These are phyloP conservation scores for Unio pictorum DNA, from an alignment of 2,888 invertebrate species.

Conservation along the genomic window DNA sequence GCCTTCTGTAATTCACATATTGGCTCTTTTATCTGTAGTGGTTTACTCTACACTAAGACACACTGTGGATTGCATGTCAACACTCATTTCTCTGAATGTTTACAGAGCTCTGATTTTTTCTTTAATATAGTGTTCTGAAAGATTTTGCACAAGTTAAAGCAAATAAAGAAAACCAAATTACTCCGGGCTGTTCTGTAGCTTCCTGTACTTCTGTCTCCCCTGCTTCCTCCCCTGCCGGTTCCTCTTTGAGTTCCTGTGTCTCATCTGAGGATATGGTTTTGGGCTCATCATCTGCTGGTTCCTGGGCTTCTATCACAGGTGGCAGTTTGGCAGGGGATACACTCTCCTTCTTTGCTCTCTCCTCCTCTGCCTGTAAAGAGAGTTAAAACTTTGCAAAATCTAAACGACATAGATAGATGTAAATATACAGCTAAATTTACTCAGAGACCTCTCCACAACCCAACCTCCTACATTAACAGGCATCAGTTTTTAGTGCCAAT, in stretches of 20 bases:
- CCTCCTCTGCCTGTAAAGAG: slow-evolving; percentile 45
- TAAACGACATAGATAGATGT: background rate
- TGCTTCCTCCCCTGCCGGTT: slow-evolving; percentile 11
- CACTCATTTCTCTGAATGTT: no score
- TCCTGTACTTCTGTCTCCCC: slow-evolving; percentile 12
- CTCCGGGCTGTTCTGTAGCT: slow-evolving; percentile 7
- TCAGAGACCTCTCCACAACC: no score
- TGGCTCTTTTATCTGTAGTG: no score
- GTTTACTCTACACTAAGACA: no score
- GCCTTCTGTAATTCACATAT: no score
- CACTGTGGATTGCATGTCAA: no score
- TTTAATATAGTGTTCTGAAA: no score
- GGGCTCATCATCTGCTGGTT: slow-evolving; percentile 38
- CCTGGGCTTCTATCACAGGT: slow-evolving; percentile 55
- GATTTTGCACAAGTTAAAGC: no score
- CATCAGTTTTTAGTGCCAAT: no score
- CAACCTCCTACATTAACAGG: no score
- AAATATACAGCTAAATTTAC: background rate
- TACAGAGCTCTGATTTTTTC: no score
- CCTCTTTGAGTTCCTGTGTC: slow-evolving; percentile 7
- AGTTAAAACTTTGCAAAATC: no score
- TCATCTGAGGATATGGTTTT: slow-evolving; percentile 10
- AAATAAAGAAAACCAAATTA: background rate
- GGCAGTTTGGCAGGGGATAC: slow-evolving; percentile 57
- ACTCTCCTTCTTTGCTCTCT: slow-evolving; percentile 50